phyloP scores from a whole-genome alignment of 2,888 invertebrate species.

The Callyntrura guangdongensis region DNA sequence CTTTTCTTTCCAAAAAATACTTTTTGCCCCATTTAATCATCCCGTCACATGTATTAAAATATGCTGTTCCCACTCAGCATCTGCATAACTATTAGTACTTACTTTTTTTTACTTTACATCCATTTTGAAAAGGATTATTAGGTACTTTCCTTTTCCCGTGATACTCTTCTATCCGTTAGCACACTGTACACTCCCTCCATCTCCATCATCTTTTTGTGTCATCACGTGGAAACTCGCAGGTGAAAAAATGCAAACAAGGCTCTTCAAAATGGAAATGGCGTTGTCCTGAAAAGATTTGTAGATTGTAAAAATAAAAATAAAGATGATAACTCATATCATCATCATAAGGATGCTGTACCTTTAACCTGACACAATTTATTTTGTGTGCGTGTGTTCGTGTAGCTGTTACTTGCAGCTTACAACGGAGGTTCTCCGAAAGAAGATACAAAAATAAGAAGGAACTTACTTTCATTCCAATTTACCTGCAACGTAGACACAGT shows the following conservation, averaged over 20 bases:
- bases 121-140: not conserved
- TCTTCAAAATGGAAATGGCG: not conserved
- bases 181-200: not conserved
- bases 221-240: not conserved
- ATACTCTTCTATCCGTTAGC: no score
- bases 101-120: no score
- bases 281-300: not conserved
- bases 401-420: not conserved
- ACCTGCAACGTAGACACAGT: not conserved
- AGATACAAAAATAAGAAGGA: not conserved
- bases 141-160: not conserved
- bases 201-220: not conserved
- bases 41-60: no score
- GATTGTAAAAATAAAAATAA: not conserved
- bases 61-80: no score
- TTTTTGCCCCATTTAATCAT: no score
- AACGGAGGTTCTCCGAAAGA: not conserved
- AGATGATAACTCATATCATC: not conserved
- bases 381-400: slow-evolving; percentile 5
- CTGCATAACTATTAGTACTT: no score
- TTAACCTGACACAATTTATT: not conserved
- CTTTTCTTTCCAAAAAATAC: no score
- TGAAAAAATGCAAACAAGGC: not conserved
- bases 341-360: not conserved
- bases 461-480: slow-evolving; percentile 39